phyloP scores from a whole-genome alignment of 2,797 vertebrate species.

The Micropoecilia bifurca region DNA sequence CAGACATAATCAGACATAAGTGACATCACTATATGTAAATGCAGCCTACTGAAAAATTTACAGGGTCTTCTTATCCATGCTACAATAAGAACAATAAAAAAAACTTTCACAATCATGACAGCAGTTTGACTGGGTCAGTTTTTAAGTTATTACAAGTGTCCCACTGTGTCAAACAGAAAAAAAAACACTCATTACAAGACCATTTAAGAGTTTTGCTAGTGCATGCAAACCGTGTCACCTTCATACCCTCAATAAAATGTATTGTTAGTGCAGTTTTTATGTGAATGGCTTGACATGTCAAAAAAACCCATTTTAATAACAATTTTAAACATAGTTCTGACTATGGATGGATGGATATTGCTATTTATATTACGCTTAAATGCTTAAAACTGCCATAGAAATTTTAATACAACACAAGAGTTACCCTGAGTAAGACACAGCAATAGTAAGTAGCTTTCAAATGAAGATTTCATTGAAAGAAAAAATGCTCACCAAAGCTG shows the following conservation, averaged over 20 bases:
- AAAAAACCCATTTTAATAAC: background rate
- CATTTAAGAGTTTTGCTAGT: background rate
- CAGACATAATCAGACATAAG: conserved; percentile 34
- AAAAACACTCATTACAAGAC: background rate
- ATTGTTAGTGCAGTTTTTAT: background rate
- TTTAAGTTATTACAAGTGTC: conserved; percentile 1
- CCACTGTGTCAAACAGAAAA: background rate
- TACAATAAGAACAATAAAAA: background rate
- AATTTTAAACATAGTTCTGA: background rate
- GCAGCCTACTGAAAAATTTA: conserved; percentile 50
- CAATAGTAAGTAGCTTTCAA: background rate
- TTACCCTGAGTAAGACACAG: background rate
- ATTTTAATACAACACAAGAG: background rate
- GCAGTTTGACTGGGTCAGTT: conserved; percentile 7
- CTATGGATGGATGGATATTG: background rate
- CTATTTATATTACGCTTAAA: background rate
- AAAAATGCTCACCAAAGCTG: background rate
- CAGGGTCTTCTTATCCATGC: conserved; percentile 12
- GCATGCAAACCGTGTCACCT: too few relatives aligned
- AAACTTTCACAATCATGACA: background rate
- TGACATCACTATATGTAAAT: conserved; percentile 64
- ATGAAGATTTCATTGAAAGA: background rate
- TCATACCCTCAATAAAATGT: background rate
- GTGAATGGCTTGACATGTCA: background rate
- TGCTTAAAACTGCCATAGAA: background rate